Evolutionary conservation across 1,140 invertebrate species (phyloP), one percentile per base, ranked within the genome.

Genomic region (Meteorus sp.): DNA sequence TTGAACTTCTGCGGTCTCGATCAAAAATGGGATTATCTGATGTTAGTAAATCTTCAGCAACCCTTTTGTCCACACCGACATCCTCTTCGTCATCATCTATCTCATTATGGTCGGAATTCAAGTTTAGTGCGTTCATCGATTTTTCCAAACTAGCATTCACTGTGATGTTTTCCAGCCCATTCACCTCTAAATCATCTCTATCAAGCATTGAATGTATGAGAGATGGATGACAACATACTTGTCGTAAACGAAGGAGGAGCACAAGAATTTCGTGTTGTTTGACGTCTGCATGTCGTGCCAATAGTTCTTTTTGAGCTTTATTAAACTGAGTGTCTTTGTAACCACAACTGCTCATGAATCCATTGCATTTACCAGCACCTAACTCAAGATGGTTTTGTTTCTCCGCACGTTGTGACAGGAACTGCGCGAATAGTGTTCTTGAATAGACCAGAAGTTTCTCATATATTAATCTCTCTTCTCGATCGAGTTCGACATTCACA

Each of bases 181-280:
- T 65, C 8, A 35, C 70, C 69, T 37, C 70, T 47, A 68, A 76
- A 56, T 81, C 73, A 33, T 83, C 82, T 57, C 74, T 74, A 60
- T 87, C 83, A 50, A 90, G 56, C 87, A 90, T 89, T 54, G 80
- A 73, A 61, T 84, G 82, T 55, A 96, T 90, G 0, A 97, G 82
- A 7, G 86, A 86, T 0, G 93, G 88, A 82, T 97, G 93, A 70
- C 91, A 91, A 74, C 94, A 95, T 48, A 93, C 87, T 73, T 97
- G 95, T 4, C 94, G 81, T 45, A 97, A 74, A 15, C 94, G 81
- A n/a, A 96, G 72, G 9, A 97, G 69, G 1, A 95, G 77, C 0
- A 93, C 88, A 54, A 97, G 80, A 69, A 96, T 90, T 70, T 92
- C 86, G 71, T 89, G 86, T 3, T 86, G 80, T 67, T 88, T 88